Base-by-base conservation (phyloP, 2,797 vertebrate genomes). In the Poecilia wingei region DNA sequence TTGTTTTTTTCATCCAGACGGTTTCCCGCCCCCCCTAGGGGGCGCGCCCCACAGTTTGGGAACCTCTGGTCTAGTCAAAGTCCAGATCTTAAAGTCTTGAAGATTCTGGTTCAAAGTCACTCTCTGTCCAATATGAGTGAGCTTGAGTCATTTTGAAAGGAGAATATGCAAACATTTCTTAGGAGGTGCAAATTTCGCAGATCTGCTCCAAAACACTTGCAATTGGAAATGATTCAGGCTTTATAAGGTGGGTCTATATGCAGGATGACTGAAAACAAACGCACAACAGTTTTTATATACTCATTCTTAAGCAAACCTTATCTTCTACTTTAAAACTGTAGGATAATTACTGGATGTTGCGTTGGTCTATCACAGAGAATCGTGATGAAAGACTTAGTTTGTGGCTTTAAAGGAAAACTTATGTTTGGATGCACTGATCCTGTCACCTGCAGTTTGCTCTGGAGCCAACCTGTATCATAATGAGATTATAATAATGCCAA, bases 401-500 rank as follows among this genome's bases (percentile, higher is more conserved):
- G 64, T 68, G 22, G 39, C 25, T 70, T 12, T 45, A n/a, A 43
- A 8, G 41, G 6, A 43, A 45, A 45, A n/a, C 25, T 1, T 45
- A 14, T 14, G 1, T 14, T 28, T 41, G 22, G 5, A 45, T n/a
- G 6, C 39, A 22, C 10, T 70, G 22, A 82, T 59, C 3, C 20
- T 59, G 41, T 78, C 66, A 72, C 25, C 0, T 66, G 45, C 31
- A 41, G n/a, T 51, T 82, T 82, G 69, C 79, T 77, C 75, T 74
- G 0, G 13, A 68, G 43, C 45, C 46, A 31, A 36, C 33, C 33
- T 22, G 16, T 25, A 4, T 53, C 6, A 1, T 61, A 70, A 55
- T 39, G 47, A 70, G 18, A 43, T 25, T 43, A 69, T 41, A 69
- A 64, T 39, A 66, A 28, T 13, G 4, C n/a, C 41, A n/a, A 70